These are phyloP conservation scores for Goniozus legneri DNA, from an alignment of 1,140 invertebrate species.

Conservation along the genomic window DNA sequence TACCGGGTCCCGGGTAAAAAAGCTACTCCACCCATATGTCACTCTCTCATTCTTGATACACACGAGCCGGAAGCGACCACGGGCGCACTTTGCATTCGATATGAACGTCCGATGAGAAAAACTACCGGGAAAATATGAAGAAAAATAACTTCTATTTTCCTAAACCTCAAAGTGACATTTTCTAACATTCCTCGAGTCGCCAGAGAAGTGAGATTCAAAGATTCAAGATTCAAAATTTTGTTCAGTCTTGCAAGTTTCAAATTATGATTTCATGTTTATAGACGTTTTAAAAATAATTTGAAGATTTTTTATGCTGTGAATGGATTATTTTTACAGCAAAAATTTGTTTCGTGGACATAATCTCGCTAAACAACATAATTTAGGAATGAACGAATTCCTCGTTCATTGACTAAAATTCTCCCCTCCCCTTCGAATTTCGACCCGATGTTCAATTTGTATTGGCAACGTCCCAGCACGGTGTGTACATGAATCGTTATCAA, in stretches of 20 bases:
- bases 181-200: neutral
- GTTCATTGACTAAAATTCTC: neutral
- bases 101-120: constrained; percentile 22
- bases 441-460: too few species aligned
- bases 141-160: neutral
- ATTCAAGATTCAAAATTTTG: neutral
- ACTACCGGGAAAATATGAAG: neutral
- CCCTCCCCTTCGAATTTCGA: neutral
- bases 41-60: too few species aligned
- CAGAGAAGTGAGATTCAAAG: neutral
- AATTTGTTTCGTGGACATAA: too few species aligned
- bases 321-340: too few species aligned
- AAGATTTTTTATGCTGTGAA: too few species aligned
- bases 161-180: neutral
- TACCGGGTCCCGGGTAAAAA: too few species aligned
- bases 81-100: constrained; percentile 42
- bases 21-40: constrained; percentile 39
- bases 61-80: constrained; percentile 42
- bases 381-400: neutral
- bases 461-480: too few species aligned
- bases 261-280: too few species aligned
- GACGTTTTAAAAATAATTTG: too few species aligned
- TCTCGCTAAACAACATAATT: too few species aligned
- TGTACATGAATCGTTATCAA: neutral
- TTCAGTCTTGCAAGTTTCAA: neutral